These are phyloP conservation scores for Pantherophis guttatus DNA, from an alignment of 2,113 vertebrate species.

Conservation along the genomic window DNA sequence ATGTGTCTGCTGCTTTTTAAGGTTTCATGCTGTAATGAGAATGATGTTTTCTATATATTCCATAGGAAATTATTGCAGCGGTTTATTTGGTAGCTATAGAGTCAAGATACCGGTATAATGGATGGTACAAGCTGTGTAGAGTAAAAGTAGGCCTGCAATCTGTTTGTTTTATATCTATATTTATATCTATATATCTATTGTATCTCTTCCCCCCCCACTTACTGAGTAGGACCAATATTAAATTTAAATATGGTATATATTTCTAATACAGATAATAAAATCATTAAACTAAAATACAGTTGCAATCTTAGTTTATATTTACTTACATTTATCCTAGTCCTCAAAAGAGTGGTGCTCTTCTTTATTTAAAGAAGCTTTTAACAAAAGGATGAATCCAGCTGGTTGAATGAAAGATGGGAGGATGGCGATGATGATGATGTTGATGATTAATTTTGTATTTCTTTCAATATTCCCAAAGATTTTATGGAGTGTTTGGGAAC, in stretches of 20 bases:
- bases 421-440: not conserved
- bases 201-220: not conserved
- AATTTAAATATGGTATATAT: not conserved
- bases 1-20: not conserved
- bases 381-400: not conserved
- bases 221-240: not conserved
- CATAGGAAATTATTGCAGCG: not conserved
- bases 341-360: not conserved
- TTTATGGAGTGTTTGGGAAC: not conserved
- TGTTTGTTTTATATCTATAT: not conserved
- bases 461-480: not conserved
- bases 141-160: not conserved
- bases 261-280: not conserved
- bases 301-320: not conserved
- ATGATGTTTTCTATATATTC: not conserved
- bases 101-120: not conserved
- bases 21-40: not conserved
- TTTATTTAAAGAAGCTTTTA: not conserved
- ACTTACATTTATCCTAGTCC: not conserved
- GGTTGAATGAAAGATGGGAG: not conserved
- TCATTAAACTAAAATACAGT: not conserved
- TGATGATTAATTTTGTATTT: not conserved
- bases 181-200: not conserved
- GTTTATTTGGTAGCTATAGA: not conserved
- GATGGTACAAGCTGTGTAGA: not conserved